Base-by-base conservation (phyloP, 2,797 vertebrate species). In the Protonibea diacanthus region DNA sequence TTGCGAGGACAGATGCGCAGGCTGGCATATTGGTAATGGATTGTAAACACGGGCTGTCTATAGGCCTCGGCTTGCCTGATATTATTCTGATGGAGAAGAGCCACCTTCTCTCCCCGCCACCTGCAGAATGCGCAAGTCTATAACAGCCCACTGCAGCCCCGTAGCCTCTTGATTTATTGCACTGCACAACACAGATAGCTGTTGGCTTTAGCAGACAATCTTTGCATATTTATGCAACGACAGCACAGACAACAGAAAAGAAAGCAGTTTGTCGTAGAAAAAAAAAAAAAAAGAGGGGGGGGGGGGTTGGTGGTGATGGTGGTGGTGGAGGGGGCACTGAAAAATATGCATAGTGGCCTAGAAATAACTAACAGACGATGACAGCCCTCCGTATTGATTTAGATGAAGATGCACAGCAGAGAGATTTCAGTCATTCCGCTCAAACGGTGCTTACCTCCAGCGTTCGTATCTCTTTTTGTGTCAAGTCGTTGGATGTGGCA, bases 401-500 rank as follows among this genome's bases (percentile, higher is more conserved):
- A 59, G 81, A 85, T 86, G 81, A 53, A 84, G 87, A 78, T 66
- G 80, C 83, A 87, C 67, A 76, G 62, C 74, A 84, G 62, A 77
- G 53, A 74, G 25, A 27, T 27, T 69, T 44, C 63, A 65, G 68
- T 64, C 49, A 70, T 74, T 76, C 52, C 67, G 59, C 80, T 76
- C 74, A 64, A 57, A 63, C 5, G 66, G 63, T 79, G 90, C 95
- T 96, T 96, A 98, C 97, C 97, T 98, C 97, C 94, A 98, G 95
- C 90, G 97, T 98, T 88, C 97, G 94, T 91, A 98, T 98, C 93
- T 99, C 97, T 93, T 98, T 97, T 83, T 98, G 97, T 87, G 97
- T 98, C 96, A 99, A 95, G 96, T 99, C 97, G 97, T 98, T 98
- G 96, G 97, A 97, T 95, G 97, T 97, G 94, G 97, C 97, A 96